Percentiles rank a stretch among this genome's conserved stretches.
phyloP scores from a whole-genome alignment of 1,140 invertebrate genomes.

The Orius laevigatus region DNA sequence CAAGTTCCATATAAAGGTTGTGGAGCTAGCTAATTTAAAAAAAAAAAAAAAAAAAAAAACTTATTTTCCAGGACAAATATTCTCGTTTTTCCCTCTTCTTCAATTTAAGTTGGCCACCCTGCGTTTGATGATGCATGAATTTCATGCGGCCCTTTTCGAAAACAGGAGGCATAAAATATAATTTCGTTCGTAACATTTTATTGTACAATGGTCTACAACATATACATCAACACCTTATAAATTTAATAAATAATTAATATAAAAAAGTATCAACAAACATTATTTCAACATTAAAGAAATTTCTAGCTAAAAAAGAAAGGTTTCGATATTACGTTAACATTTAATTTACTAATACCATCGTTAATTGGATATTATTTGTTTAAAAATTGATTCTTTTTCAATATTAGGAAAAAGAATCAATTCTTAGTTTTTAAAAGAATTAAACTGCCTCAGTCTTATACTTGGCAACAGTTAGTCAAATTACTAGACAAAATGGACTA shows the following conservation, averaged over 20 bases:
- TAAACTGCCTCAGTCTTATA: slow-evolving; percentile 7
- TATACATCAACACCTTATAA: slow-evolving; percentile 10
- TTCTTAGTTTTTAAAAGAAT: not conserved
- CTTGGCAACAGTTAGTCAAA: not conserved
- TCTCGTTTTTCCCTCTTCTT: too few relatives aligned
- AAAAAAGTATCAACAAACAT: not conserved
- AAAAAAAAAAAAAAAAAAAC: too few relatives aligned
- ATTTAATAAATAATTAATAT: slow-evolving; percentile 12
- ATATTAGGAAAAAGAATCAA: not conserved
- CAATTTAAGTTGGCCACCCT: too few relatives aligned
- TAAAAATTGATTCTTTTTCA: slow-evolving; percentile 2
- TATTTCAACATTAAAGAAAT: too few relatives aligned
- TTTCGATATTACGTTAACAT: slow-evolving; percentile 4
- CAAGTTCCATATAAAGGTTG: too few relatives aligned
- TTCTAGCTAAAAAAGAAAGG: too few relatives aligned
- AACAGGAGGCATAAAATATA: too few relatives aligned
- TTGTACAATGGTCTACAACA: slow-evolving; percentile 6
- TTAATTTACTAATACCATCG: not conserved
- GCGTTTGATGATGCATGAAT: too few relatives aligned
- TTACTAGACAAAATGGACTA: too few relatives aligned
- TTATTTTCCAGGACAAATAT: too few relatives aligned
- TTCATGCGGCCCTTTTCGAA: too few relatives aligned
- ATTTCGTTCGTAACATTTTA: not conserved
- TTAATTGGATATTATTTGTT: not conserved
- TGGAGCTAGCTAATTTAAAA: too few relatives aligned